Base-by-base conservation (phyloP, 1,140 invertebrate genomes). In the Lerema accius region DNA sequence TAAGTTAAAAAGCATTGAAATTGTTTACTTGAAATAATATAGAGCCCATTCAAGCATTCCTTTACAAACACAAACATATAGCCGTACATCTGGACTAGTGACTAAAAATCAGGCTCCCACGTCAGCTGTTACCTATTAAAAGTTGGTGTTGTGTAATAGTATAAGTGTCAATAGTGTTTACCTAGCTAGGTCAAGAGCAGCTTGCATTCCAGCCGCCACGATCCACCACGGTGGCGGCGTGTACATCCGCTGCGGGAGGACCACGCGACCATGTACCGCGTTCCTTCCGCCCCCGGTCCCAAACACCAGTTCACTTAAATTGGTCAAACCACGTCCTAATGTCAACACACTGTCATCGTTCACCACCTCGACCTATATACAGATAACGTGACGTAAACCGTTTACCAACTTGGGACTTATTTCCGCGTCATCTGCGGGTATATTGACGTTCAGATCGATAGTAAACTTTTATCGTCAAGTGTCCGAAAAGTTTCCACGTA, bases 131-230 rank as follows among this genome's bases (percentile, higher is more conserved):
- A n/a, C n/a, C n/a, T n/a, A n/a, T n/a, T n/a, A n/a, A n/a, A n/a
- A n/a, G n/a, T n/a, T n/a, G n/a, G n/a, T n/a, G n/a, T n/a, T n/a
- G n/a, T n/a, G n/a, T n/a, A n/a, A n/a, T n/a, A n/a, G n/a, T n/a
- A n/a, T n/a, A n/a, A n/a, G n/a, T n/a, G n/a, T n/a, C n/a, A n/a
- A 42, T 16, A 16, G 45, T 68, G 53, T 68, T 73, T 88, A 90
- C 85, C 87, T 90, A 82, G 84, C 84, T 76, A 90, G 80, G 79
- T 90, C 86, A 87, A 89, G 86, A 84, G 87, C 87, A 82, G 86
- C 80, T 87, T 84, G 87, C 87, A 90, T 90, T 90, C 82, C 87
- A 87, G 80, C 73, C 75, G 78, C 76, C 70, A 80, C 77, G 66
- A 84, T 79, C 81, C 80, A 84, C 83, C 80, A 87, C 58, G 73